Percentiles rank a stretch among this genome's conserved stretches.
Conservation (phyloP, 1,140 invertebrate species). For the Drosophila suzukii region DNA sequence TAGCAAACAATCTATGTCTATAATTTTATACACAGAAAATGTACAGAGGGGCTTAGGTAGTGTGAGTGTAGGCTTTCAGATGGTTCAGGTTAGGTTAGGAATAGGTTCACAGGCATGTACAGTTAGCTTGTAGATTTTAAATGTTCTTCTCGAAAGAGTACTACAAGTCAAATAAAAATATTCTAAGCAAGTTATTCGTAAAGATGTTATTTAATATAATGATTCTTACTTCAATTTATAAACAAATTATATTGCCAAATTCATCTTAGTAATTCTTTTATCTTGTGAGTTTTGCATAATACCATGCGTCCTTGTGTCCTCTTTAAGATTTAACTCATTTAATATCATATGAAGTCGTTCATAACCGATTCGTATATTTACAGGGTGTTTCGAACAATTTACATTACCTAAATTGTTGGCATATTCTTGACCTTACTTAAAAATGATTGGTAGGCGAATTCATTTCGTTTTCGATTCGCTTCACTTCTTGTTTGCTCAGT, state of each 20-base stretch:
- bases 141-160: constrained; percentile 68
- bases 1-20: constrained; percentile 59
- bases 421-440: constrained; percentile 58
- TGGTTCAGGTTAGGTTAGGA: constrained; percentile 27
- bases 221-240: constrained; percentile 69
- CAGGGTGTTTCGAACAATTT: constrained; percentile 53
- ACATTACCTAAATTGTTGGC: constrained; percentile 63
- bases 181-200: constrained; percentile 58
- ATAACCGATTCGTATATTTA: constrained; percentile 61
- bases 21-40: constrained; percentile 79
- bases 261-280: constrained; percentile 63
- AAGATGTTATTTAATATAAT: constrained; percentile 32
- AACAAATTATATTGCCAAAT: constrained; percentile 78
- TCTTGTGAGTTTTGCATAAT: constrained; percentile 16
- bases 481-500: constrained; percentile 64
- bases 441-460: constrained; percentile 64
- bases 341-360: constrained; percentile 50
- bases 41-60: constrained; percentile 58
- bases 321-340: constrained; percentile 71
- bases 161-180: constrained; percentile 80
- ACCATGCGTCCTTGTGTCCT: constrained; percentile 22
- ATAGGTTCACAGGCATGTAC: constrained; percentile 68
- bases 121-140: constrained; percentile 51
- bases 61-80: constrained; percentile 9
- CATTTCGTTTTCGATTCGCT: constrained; percentile 35